Conservation (phyloP, 2,113 vertebrate species). For the Charina bottae region DNA sequence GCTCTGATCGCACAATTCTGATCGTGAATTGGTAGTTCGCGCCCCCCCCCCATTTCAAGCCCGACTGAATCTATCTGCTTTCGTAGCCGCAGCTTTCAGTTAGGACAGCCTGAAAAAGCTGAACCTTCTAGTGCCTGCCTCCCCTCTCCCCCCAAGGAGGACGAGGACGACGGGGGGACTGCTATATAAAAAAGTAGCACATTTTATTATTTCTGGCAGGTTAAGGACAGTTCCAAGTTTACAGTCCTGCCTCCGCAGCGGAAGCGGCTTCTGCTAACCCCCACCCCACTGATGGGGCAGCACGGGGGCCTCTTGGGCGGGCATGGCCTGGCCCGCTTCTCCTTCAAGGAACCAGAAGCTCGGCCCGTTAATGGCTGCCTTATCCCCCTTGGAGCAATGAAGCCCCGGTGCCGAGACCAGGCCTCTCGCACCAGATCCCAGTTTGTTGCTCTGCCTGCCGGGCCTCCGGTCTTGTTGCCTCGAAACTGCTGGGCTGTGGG, state of each 20-base stretch:
- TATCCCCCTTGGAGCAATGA: accelerated
- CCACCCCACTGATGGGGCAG: background rate
- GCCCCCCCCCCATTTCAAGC: background rate
- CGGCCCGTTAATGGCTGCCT: background rate
- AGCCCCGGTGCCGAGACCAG: background rate
- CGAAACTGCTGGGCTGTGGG: accelerated
- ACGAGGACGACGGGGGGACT: accelerated
- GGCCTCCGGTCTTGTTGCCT: accelerated
- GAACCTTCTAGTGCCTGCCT: background rate
- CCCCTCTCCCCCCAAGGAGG: background rate
- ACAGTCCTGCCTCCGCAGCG: background rate
- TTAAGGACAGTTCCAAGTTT: background rate
- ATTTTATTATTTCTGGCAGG: background rate
- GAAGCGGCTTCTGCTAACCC: background rate
- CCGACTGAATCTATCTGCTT: background rate
- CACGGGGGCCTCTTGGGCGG: accelerated
- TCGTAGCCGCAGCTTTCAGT: too few relatives aligned
- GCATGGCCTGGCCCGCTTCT: accelerated
- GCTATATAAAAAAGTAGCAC: background rate
- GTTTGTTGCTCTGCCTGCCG: background rate
- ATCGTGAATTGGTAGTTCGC: too few relatives aligned
- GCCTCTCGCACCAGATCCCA: accelerated
- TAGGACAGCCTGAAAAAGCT: background rate
- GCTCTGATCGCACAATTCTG: too few relatives aligned
- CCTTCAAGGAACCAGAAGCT: background rate